Evolutionary conservation across 1,140 invertebrate species (phyloP).

Genomic region (Nixonia krombeini): DNA sequence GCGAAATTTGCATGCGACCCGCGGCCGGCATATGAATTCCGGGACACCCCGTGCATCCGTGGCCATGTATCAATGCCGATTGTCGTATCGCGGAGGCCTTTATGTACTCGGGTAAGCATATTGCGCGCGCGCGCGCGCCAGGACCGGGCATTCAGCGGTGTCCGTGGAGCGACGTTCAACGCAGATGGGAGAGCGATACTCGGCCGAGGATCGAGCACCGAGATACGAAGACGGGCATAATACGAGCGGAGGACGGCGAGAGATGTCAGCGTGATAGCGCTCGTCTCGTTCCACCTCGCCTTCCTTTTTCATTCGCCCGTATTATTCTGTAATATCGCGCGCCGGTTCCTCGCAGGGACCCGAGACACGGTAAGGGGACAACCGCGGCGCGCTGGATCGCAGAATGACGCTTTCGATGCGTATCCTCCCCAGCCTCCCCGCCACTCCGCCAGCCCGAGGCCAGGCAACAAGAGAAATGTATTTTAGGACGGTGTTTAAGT

Average conservation of each 20-base stretch:
- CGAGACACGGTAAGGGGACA: slow-evolving; percentile 15
- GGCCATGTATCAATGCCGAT: slow-evolving; percentile 21
- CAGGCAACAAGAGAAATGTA: slow-evolving; percentile 35
- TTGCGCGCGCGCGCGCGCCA: too few relatives aligned
- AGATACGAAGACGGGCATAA: slow-evolving; percentile 50
- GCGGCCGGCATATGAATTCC: too few relatives aligned
- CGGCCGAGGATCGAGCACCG: slow-evolving; percentile 44
- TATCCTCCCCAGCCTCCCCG: slow-evolving; percentile 3
- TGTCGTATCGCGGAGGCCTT: slow-evolving; percentile 10
- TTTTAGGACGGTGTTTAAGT: slow-evolving; percentile 55
- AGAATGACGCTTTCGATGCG: slow-evolving; percentile 17
- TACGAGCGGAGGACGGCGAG: slow-evolving; percentile 51
- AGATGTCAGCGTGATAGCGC: slow-evolving; percentile 54
- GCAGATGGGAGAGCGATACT: too few relatives aligned
- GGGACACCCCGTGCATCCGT: neutral
- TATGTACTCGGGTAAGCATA: too few relatives aligned
- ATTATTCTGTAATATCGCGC: slow-evolving; percentile 43
- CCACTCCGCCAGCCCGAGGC: slow-evolving; percentile 24
- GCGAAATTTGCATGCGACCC: too few relatives aligned
- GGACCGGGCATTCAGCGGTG: too few relatives aligned
- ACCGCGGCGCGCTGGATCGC: slow-evolving; percentile 22
- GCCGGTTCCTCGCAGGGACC: slow-evolving; percentile 17
- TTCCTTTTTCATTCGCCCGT: slow-evolving; percentile 36
- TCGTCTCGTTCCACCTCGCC: slow-evolving; percentile 38
- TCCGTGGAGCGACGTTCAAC: too few relatives aligned